Evolutionary conservation across 2,113 vertebrate species (phyloP).

Genomic region (Phoenicopterus ruber): DNA sequence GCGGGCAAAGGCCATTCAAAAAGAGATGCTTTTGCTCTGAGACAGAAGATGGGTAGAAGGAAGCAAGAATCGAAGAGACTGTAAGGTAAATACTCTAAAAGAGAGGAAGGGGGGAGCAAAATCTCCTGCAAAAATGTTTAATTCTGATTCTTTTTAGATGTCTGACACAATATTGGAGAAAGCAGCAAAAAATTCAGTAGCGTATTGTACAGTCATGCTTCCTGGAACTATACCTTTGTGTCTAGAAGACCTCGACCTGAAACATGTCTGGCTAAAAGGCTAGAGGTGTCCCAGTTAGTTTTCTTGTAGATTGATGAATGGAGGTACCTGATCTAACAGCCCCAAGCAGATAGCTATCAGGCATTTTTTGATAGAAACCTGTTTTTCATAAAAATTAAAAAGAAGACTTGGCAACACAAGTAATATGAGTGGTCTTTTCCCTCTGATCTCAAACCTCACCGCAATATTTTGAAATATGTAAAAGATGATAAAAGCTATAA

Average conservation of each 20-base stretch:
- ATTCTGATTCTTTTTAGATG: background rate
- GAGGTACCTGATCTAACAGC: background rate
- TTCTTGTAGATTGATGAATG: background rate
- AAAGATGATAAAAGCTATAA: background rate
- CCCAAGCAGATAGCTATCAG: background rate
- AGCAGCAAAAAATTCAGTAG: background rate
- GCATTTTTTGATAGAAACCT: background rate
- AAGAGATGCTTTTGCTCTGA: background rate
- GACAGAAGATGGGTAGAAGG: background rate
- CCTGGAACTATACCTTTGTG: background rate
- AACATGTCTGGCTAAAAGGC: background rate
- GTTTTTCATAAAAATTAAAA: background rate
- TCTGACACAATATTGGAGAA: background rate
- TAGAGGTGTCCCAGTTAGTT: background rate
- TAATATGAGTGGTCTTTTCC: background rate
- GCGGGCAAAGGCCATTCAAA: background rate
- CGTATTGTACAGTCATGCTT: background rate
- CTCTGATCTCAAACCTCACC: background rate
- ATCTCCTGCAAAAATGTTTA: background rate
- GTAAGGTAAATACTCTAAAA: background rate
- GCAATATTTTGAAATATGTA: background rate
- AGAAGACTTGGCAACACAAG: background rate
- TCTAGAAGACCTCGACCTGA: background rate
- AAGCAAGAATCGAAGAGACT: background rate
- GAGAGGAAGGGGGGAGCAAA: background rate